Base-by-base conservation (phyloP, 1,140 invertebrate genomes). In the Trigoniulus corallinus region DNA sequence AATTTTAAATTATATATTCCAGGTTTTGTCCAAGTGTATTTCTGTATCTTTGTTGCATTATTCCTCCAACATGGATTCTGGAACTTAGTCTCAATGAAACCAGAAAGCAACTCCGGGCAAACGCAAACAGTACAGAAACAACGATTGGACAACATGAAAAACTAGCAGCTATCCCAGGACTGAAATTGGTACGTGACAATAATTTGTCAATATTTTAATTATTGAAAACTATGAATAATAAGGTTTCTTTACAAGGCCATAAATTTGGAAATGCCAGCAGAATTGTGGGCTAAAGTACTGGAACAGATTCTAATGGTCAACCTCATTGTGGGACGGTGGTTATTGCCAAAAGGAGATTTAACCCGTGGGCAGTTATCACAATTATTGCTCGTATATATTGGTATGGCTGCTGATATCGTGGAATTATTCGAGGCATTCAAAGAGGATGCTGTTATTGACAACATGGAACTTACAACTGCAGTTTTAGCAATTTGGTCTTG, bases 321-420 rank as follows among this genome's bases (percentile, higher is more conserved):
- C 3, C 69, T 92, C 23, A 89, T 91, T 56, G 79, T 91, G 47
- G 84, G 85, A 1, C 71, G 87, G 25, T 92, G 88, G 83, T 73
- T 93, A 66, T 68, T 93, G 48, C 85, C 89, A 1, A 87, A 88
- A 56, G 66, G 88, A 4, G 84, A 89, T 52, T 72, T 93, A 2
- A 88, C 84, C 0, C 72, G 88, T 24, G 88, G 93, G 61, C 85
- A 94, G 64, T 70, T 94, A 3, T 89, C 88, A 34, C 88, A 94
- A 59, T 67, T 95, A n/a, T 66, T 94, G 1, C 69, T 94, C 1
- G 88, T 76, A 24, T 78, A 77, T 59, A 73, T 77, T 52, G 74
- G 72, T 40, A 91, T 87, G 1, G 88, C 88, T 0, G 88, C 88
- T 0, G 91, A 95, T 63, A 95, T 95, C 51, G 89, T 94, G 25